Percentiles rank a stretch among this genome's conserved stretches.
Conservation (phyloP, 2,113 vertebrate genomes). For the Hypomesus transpacificus region DNA sequence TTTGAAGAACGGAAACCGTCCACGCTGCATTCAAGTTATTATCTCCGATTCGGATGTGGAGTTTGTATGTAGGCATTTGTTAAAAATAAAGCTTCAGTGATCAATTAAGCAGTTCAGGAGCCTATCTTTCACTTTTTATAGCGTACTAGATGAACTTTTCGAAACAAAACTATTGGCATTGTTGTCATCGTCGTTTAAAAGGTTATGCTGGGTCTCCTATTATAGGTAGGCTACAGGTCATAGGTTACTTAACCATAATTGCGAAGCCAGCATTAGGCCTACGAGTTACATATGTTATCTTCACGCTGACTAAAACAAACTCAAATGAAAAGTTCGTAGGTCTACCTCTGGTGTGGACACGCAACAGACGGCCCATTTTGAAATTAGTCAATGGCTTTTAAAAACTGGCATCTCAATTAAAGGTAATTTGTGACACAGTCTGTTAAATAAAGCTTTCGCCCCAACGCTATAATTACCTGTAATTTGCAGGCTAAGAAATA, state of each 20-base stretch:
- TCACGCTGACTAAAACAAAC: conserved; percentile 31
- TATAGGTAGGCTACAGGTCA: no score
- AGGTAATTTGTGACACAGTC: conserved; percentile 67
- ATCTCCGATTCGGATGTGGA: conserved; percentile 2
- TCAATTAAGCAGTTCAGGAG: background rate
- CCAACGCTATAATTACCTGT: conserved; percentile 70
- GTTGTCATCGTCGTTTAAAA: no score
- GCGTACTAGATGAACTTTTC: no score
- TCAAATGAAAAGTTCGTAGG: no score
- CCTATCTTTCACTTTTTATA: background rate
- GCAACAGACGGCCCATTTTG: conserved; percentile 45
- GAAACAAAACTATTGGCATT: no score
- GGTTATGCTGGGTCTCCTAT: no score
- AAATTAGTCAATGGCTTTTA: conserved; percentile 63
- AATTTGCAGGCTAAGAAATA: conserved; percentile 75
- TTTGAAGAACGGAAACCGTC: no score
- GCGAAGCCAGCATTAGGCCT: no score
- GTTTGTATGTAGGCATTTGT: conserved; percentile 11
- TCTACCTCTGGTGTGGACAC: conserved; percentile 45
- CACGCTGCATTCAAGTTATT: no score
- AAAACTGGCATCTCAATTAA: conserved; percentile 63
- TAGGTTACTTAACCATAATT: no score
- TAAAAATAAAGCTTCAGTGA: conserved; percentile 42
- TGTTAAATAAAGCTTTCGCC: conserved; percentile 71
- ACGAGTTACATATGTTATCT: background rate